Evolutionary conservation across 92 coral and sea anemone genomes (phyloP).

Genomic region (Bergia sp.): DNA sequence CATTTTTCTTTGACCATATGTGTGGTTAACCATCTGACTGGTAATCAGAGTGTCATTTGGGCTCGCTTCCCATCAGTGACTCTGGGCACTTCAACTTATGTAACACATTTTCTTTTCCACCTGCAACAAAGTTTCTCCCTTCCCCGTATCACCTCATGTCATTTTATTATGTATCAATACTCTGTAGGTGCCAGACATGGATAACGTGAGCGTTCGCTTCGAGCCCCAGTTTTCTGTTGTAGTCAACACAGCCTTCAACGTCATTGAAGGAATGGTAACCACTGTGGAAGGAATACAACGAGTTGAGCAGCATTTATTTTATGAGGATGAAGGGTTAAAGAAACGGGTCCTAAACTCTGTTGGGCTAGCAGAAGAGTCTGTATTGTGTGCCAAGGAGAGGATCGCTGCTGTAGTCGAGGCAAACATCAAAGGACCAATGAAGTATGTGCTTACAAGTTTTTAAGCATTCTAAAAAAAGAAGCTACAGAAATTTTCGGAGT

Average conservation of each 20-base stretch:
- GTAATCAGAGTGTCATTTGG: too few relatives aligned
- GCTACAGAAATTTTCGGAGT: not conserved
- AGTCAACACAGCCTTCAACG: slow-evolving; percentile 60
- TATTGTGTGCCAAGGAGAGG: slow-evolving; percentile 74
- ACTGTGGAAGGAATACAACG: slow-evolving; percentile 77
- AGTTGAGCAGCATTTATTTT: slow-evolving; percentile 88
- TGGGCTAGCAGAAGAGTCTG: slow-evolving; percentile 77
- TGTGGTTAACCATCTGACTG: too few relatives aligned
- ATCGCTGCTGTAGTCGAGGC: slow-evolving; percentile 77
- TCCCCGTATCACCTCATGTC: not conserved
- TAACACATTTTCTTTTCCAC: too few relatives aligned
- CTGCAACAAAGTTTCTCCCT: too few relatives aligned
- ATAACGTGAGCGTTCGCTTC: slow-evolving; percentile 74
- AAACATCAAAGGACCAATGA: slow-evolving; percentile 85
- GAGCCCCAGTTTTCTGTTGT: slow-evolving; percentile 78
- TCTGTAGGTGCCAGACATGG: slow-evolving; percentile 81
- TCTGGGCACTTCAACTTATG: too few relatives aligned
- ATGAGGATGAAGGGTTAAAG: slow-evolving; percentile 89
- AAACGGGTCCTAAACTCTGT: slow-evolving; percentile 69
- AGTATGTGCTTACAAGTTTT: slow-evolving; percentile 56
- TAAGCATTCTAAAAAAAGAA: not conserved
- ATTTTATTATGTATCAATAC: not conserved
- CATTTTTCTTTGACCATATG: too few relatives aligned
- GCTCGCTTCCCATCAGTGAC: too few relatives aligned
- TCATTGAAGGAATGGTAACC: slow-evolving; percentile 81